Percentiles rank a stretch among this genome's conserved stretches.
Conservation (phyloP, 2,888 invertebrate species). For the Chrysina gloriosa region DNA sequence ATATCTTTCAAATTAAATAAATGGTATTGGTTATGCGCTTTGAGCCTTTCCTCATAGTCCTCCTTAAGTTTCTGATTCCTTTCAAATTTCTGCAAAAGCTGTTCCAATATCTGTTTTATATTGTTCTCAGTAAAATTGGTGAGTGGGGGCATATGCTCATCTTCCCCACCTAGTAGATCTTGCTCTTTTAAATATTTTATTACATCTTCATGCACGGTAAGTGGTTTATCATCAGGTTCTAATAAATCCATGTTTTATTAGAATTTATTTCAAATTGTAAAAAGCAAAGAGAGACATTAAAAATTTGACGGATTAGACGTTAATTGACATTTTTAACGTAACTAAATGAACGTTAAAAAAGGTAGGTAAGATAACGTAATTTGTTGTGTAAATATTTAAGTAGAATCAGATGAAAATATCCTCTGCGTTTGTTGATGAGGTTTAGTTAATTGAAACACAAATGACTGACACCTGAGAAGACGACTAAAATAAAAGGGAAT, state of each 20-base stretch:
- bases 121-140: conserved; percentile 38
- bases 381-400: too few relatives aligned
- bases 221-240: conserved; percentile 35
- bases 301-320: too few relatives aligned
- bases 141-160: conserved; percentile 12
- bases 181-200: conserved; percentile 45
- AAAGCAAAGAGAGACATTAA: too few relatives aligned
- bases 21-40: conserved; percentile 56
- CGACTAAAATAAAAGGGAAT: too few relatives aligned
- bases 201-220: conserved; percentile 44
- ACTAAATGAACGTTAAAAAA: too few relatives aligned
- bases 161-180: conserved; percentile 34
- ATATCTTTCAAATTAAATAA: conserved; percentile 53
- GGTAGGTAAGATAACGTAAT: too few relatives aligned
- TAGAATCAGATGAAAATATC: too few relatives aligned
- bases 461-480: too few relatives aligned
- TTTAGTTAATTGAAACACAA: too few relatives aligned
- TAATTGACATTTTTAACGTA: too few relatives aligned
- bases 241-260: conserved; percentile 31
- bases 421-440: too few relatives aligned
- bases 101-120: conserved; percentile 50
- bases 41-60: conserved; percentile 51
- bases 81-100: conserved; percentile 54
- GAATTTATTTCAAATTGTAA: neutral
- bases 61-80: conserved; percentile 53